Conservation (phyloP, 1,140 invertebrate genomes). For the Nasonia longicornis region DNA sequence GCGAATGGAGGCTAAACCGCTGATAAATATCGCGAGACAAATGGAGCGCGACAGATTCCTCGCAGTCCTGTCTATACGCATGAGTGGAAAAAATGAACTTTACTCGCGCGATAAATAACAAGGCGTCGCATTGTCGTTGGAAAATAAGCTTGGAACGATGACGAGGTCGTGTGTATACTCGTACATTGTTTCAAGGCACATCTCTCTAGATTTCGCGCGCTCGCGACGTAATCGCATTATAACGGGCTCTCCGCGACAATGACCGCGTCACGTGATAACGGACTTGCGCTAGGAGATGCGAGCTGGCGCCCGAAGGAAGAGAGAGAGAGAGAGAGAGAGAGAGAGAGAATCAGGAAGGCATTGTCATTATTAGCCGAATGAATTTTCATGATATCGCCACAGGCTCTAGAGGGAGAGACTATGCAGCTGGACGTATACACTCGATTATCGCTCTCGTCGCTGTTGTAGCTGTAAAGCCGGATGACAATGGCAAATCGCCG, state of each 20-base stretch:
- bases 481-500: background rate
- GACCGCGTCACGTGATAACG: conserved; percentile 50
- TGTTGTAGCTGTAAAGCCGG: background rate
- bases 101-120: background rate
- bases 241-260: conserved; percentile 45
- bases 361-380: conserved; percentile 35
- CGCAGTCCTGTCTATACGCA: background rate
- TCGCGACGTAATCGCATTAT: conserved; percentile 37
- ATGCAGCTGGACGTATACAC: background rate
- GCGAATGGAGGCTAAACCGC: background rate
- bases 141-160: conserved; percentile 15
- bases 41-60: conserved; percentile 36
- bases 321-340: background rate
- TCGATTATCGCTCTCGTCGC: background rate
- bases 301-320: background rate
- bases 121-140: conserved; percentile 9
- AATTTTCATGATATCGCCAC: conserved; percentile 32
- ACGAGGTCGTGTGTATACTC: conserved; percentile 46
- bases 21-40: conserved; percentile 19
- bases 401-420: background rate
- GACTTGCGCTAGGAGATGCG: conserved; percentile 7
- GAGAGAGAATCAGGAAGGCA: background rate
- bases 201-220: conserved; percentile 39
- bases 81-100: background rate
- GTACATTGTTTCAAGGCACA: background rate